Evolutionary conservation across 2,113 vertebrate species (phyloP), one percentile per base, ranked within the genome.

Genomic region (Stictonetta naevosa): DNA sequence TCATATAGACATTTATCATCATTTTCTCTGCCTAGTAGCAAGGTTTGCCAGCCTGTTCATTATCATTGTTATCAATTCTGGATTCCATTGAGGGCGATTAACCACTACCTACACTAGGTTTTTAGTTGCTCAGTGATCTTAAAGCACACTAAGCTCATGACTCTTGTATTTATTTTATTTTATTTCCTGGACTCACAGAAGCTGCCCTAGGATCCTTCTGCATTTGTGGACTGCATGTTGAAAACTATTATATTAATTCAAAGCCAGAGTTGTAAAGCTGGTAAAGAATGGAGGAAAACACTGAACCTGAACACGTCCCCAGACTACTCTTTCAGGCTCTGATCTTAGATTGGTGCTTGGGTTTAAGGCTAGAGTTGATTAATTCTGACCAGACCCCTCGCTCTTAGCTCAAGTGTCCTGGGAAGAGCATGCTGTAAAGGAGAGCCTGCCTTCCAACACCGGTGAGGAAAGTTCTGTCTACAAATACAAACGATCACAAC

Each of bases 11-110:
- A 26, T 92, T 76, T 83, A 79, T 94, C 82, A 90, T 90, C 1
- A 68, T 87, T 90, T 94, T 90, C 59, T 88, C 76, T 88, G 55
- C n/a, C 82, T 83, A 62, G 18, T 8, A 83, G 67, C 31, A 86
- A 83, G 42, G n/a, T 22, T 66, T 90, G n/a, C 81, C 74, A 91
- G 71, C 48, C 71, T 2, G 3, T 76, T 95, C 58, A 28, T 82
- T 78, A 84, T 44, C 53, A 31, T 73, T 85, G 74, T 36, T 74
- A 83, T 48, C 78, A 63, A 55, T 23, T 40, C 10, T 11, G 2
- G 36, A 79, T 23, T 86, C 77, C 40, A 15, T 28, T 23, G 71
- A 82, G 40, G 18, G 74, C 38, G 85, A 85, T 91, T 90, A 95
- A 87, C 62, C 31, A 74, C 19, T 63, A 85, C 67, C 50, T 83